These are phyloP conservation scores for Lycaena phlaeas DNA, from an alignment of 2,888 invertebrate species.

Conservation along the genomic window DNA sequence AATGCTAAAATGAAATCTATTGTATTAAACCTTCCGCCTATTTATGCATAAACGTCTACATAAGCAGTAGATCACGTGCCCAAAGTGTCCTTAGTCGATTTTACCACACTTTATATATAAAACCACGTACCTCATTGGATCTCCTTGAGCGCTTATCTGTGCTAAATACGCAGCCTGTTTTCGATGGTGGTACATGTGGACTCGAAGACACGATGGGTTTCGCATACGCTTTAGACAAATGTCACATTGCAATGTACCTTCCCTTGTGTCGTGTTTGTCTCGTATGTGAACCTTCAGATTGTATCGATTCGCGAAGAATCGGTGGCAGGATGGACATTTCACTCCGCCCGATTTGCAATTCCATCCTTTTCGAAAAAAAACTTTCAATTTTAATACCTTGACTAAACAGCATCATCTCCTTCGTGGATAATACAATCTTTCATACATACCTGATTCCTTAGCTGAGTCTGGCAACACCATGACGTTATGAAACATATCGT, in stretches of 20 bases:
- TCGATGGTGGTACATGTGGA: conserved; percentile 78
- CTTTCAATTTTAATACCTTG: conserved; percentile 13
- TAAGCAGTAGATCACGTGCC: too few relatives aligned
- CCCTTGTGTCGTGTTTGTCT: conserved; percentile 79
- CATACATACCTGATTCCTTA: conserved; percentile 51
- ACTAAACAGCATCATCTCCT: conserved; percentile 3
- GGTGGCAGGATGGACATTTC: conserved; percentile 76
- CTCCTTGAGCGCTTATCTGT: conserved; percentile 44
- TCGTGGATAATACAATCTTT: conserved; percentile 16
- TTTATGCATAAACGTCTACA: too few relatives aligned
- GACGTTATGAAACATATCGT: conserved; percentile 57
- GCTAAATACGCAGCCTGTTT: conserved; percentile 70
- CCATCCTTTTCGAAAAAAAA: conserved; percentile 36
- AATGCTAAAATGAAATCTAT: too few relatives aligned
- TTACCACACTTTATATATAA: too few relatives aligned
- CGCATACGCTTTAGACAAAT: conserved; percentile 80
- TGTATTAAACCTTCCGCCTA: too few relatives aligned
- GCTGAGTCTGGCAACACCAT: conserved; percentile 55
- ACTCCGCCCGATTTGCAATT: conserved; percentile 69
- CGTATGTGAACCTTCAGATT: conserved; percentile 81
- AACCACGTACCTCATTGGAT: conserved; percentile 42
- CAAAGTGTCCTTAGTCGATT: too few relatives aligned
- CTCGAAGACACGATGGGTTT: conserved; percentile 75
- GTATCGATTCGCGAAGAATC: conserved; percentile 77
- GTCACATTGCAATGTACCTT: conserved; percentile 77